These are phyloP conservation scores for Diarsia brunnea DNA, from an alignment of 2,888 invertebrate genomes.

Conservation along the genomic window DNA sequence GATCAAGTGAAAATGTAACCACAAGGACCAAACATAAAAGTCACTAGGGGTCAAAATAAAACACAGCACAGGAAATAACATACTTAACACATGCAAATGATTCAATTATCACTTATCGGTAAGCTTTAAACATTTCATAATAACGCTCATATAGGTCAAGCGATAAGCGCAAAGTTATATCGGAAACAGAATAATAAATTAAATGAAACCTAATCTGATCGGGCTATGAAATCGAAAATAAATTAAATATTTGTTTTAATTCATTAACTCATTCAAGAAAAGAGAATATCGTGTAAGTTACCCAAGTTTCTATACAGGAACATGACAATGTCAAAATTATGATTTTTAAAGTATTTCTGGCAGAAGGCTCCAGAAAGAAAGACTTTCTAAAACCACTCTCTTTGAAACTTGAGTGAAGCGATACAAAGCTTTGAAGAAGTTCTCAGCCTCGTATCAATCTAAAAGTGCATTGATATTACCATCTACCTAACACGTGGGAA, in stretches of 20 bases:
- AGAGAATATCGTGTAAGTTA: background rate
- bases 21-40: background rate
- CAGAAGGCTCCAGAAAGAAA: background rate
- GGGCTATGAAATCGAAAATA: conserved; percentile 18
- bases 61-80: conserved; percentile 54
- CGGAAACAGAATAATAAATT: conserved; percentile 48
- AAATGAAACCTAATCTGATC: conserved; percentile 59
- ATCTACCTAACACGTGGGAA: conserved; percentile 46
- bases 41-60: conserved; percentile 14
- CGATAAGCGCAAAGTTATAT: conserved; percentile 58
- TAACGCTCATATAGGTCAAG: conserved; percentile 61
- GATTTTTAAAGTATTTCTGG: background rate
- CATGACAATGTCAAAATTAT: background rate
- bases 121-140: conserved; percentile 62
- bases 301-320: background rate
- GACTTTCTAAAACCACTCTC: too few species aligned
- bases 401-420: too few species aligned
- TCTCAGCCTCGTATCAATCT: conserved; percentile 5
- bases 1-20: background rate
- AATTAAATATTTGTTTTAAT: conserved; percentile 6
- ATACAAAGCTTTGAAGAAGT: background rate
- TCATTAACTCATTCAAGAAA: background rate
- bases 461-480: conserved; percentile 47
- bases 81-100: conserved; percentile 54
- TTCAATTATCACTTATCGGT: conserved; percentile 66